Evolutionary conservation across 2,888 invertebrate species (phyloP).

Genomic region (Parnassius orleans): DNA sequence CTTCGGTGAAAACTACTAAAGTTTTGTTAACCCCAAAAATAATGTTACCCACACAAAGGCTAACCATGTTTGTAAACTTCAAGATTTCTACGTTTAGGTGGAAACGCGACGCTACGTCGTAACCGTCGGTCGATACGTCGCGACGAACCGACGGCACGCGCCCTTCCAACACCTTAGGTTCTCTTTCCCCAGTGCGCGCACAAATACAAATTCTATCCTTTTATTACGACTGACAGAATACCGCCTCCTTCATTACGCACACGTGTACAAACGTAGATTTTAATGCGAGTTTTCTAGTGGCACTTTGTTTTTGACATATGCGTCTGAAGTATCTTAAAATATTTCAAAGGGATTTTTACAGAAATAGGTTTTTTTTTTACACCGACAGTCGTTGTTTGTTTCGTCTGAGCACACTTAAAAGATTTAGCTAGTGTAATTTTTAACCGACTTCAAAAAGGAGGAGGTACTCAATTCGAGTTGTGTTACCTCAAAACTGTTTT

Average conservation of each 20-base stretch:
- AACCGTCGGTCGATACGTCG: slow-evolving; percentile 28
- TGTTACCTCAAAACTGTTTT: too few relatives aligned
- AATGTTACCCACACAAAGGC: too few relatives aligned
- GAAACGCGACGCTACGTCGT: slow-evolving; percentile 4
- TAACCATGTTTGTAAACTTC: too few relatives aligned
- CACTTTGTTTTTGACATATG: slow-evolving; percentile 7
- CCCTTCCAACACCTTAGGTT: slow-evolving; percentile 13
- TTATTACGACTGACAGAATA: slow-evolving; percentile 16
- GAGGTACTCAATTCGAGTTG: too few relatives aligned
- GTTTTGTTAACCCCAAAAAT: too few relatives aligned
- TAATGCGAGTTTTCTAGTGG: slow-evolving; percentile 5
- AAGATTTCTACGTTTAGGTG: slow-evolving; percentile 12
- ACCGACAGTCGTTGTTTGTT: not conserved
- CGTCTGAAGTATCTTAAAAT: slow-evolving; percentile 11
- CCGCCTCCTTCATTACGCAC: slow-evolving; percentile 16
- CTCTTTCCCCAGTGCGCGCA: slow-evolving; percentile 3
- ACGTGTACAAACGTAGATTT: slow-evolving; percentile 7
- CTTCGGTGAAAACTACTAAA: too few relatives aligned
- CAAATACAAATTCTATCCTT: slow-evolving; percentile 7
- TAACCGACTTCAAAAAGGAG: too few relatives aligned
- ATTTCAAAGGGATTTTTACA: not conserved
- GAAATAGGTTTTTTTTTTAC: not conserved
- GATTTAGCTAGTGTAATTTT: not conserved
- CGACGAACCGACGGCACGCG: slow-evolving; percentile 25
- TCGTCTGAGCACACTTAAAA: not conserved